phyloP scores from a whole-genome alignment of 1,140 invertebrate genomes.

The Drosophila willistoni region DNA sequence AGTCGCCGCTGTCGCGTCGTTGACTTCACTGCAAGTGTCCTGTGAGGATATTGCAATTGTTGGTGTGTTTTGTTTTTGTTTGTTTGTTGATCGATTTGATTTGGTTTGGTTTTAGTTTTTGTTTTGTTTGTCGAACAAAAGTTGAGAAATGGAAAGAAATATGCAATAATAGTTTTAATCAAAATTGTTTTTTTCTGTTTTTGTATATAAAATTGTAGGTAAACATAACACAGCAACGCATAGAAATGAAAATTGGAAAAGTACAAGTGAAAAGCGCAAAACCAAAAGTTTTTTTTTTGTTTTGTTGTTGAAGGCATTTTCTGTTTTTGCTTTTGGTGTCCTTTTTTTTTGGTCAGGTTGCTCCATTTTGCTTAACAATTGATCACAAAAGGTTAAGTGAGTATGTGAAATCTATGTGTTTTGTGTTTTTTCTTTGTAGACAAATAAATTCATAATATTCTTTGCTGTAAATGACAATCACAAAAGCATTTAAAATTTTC shows the following conservation, averaged over 20 bases:
- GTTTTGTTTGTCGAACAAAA: conserved; percentile 61
- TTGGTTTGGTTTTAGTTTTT: conserved; percentile 34
- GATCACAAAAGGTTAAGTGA: conserved; percentile 31
- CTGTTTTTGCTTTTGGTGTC: conserved; percentile 21
- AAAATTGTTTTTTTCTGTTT: conserved; percentile 31
- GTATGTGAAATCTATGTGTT: conserved; percentile 6
- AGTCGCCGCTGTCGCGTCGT: conserved; percentile 52
- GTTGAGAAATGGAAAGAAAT: conserved; percentile 76
- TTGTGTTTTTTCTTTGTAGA: conserved; percentile 40
- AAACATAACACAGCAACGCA: conserved; percentile 62
- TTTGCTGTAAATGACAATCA: conserved; percentile 64
- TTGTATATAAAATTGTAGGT: conserved; percentile 9
- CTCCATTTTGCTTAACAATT: conserved; percentile 67
- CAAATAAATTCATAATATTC: conserved; percentile 48
- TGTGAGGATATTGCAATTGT: conserved; percentile 37
- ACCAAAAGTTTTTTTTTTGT: conserved; percentile 23
- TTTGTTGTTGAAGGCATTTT: background rate
- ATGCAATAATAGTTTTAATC: conserved; percentile 62
- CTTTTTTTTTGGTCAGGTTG: conserved; percentile 34
- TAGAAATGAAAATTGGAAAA: conserved; percentile 41
- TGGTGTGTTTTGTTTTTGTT: conserved; percentile 38
- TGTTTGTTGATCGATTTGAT: conserved; percentile 14
- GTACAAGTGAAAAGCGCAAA: conserved; percentile 29
- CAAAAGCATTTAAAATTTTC: conserved; percentile 55
- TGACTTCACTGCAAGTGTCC: conserved; percentile 70